These are phyloP conservation scores for Zhuqinia jingwanae DNA, from an alignment of 2,888 invertebrate species.

Conservation along the genomic window DNA sequence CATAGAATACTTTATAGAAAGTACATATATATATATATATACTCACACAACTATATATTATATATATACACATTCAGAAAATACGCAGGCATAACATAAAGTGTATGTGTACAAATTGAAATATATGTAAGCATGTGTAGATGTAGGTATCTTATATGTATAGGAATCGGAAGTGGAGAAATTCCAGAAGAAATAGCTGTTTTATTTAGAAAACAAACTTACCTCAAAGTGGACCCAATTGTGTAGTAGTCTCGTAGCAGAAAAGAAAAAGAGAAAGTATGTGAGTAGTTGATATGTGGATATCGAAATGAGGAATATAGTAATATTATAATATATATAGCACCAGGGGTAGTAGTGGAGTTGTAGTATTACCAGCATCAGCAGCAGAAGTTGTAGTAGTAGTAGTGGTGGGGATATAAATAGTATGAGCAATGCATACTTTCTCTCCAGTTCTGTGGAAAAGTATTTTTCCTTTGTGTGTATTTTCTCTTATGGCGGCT, in stretches of 20 bases:
- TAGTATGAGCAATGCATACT: slow-evolving; percentile 12
- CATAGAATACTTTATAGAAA: slow-evolving; percentile 10
- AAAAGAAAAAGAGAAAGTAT: slow-evolving; percentile 32
- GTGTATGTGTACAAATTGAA: neutral
- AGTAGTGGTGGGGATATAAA: neutral
- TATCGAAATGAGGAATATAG: too few relatives aligned
- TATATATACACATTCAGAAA: neutral
- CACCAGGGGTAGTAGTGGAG: neutral
- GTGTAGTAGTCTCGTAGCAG: slow-evolving; percentile 68
- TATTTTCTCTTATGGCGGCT: neutral
- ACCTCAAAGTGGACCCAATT: slow-evolving; percentile 75
- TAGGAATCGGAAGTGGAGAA: slow-evolving; percentile 65
- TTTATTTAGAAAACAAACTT: slow-evolving; percentile 73
- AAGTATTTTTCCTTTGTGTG: neutral
- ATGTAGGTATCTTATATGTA: neutral
- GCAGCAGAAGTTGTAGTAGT: neutral
- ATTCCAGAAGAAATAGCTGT: slow-evolving; percentile 69
- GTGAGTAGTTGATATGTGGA: neutral
- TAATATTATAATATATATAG: neutral
- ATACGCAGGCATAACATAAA: too few relatives aligned
- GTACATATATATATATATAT: slow-evolving; percentile 3
- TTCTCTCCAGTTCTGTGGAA: slow-evolving; percentile 9
- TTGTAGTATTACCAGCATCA: neutral
- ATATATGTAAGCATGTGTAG: neutral
- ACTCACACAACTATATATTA: neutral